These are phyloP conservation scores for Vidua macroura DNA, from an alignment of 2,113 vertebrate species.

Conservation along the genomic window DNA sequence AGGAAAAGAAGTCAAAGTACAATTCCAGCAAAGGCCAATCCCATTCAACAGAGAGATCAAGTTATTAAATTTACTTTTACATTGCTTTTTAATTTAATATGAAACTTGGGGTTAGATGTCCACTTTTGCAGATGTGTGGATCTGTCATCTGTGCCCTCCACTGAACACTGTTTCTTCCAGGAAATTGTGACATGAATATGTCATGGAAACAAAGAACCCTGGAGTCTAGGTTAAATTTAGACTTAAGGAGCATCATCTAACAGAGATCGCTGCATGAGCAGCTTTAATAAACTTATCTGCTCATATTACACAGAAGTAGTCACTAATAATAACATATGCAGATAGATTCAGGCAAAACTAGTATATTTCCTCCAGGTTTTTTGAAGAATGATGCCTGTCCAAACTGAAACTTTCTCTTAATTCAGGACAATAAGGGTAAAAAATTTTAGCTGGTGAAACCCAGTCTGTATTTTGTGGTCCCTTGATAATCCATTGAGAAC, in stretches of 20 bases:
- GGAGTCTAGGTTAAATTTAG: not conserved
- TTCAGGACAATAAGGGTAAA: not conserved
- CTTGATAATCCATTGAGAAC: not conserved
- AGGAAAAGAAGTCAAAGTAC: not conserved
- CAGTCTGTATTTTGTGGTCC: not conserved
- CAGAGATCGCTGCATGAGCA: not conserved
- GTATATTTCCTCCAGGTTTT: not conserved
- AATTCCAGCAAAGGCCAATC: not conserved
- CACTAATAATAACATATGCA: not conserved
- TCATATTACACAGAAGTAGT: not conserved
- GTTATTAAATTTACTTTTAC: not conserved
- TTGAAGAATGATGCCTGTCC: not conserved
- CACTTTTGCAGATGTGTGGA: not conserved
- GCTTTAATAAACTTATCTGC: not conserved
- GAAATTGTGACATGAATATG: not conserved
- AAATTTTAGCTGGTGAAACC: not conserved
- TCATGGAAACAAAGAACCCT: not conserved
- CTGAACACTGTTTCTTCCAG: not conserved
- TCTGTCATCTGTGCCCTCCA: fast-evolving
- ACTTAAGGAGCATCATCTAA: not conserved
- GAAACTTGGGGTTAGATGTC: not conserved
- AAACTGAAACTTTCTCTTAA: not conserved
- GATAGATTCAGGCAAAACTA: not conserved
- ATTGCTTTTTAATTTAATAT: not conserved
- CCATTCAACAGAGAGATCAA: not conserved